Percentiles rank a stretch among this genome's conserved stretches.
phyloP scores from a whole-genome alignment of 2,888 invertebrate species.

The Philonicus albiceps region DNA sequence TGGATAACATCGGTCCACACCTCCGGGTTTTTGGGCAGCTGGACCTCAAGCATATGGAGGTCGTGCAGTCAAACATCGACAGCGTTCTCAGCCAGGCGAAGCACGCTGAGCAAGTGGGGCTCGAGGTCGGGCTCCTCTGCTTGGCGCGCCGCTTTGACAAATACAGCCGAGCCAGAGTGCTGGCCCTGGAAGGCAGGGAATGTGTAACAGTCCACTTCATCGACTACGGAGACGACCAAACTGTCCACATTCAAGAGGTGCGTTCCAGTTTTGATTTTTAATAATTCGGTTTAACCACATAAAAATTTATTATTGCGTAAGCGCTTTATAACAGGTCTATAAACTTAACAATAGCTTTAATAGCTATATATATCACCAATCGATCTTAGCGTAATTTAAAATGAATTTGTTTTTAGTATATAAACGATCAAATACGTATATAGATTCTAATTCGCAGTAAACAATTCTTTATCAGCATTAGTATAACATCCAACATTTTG shows the following conservation, averaged over 20 bases:
- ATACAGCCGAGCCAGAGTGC: conserved; percentile 72
- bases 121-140: conserved; percentile 64
- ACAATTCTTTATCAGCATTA: no score
- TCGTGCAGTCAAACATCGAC: conserved; percentile 57
- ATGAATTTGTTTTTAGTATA: no score
- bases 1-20: conserved; percentile 74
- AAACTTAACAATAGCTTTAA: neutral
- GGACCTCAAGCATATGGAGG: conserved; percentile 56
- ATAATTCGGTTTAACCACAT: neutral
- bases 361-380: no score
- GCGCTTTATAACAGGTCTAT: neutral
- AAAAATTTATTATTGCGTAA: neutral
- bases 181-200: conserved; percentile 62
- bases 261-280: neutral
- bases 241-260: conserved; percentile 4
- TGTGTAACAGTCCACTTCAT: conserved; percentile 6
- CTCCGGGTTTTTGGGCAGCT: conserved; percentile 77
- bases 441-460: no score
- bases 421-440: no score
- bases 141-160: conserved; percentile 65
- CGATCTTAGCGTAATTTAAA: no score
- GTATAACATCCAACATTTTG: no score
- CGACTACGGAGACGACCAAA: conserved; percentile 31
- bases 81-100: conserved; percentile 50
- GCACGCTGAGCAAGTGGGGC: neutral